These are phyloP conservation scores for Rhinichthys osculus DNA, from an alignment of 2,797 vertebrate species.

Conservation along the genomic window DNA sequence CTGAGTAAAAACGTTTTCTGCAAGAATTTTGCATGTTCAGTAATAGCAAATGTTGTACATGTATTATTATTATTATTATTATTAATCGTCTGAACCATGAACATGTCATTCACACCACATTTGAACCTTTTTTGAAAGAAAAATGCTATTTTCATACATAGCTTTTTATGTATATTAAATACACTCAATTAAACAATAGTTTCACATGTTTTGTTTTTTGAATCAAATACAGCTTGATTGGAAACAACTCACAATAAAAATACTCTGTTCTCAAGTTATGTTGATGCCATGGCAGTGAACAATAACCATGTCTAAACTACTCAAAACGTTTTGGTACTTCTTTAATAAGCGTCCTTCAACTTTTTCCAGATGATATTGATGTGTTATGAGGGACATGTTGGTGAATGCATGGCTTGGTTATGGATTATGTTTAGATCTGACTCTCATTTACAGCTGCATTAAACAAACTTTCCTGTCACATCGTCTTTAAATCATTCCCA, in stretches of 20 bases:
- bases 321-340: too few relatives aligned
- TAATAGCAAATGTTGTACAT: not conserved
- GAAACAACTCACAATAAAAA: not conserved
- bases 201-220: not conserved
- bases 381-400: not conserved
- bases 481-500: not conserved
- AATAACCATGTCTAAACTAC: not conserved
- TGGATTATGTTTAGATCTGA: not conserved
- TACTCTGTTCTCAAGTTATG: not conserved
- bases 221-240: not conserved
- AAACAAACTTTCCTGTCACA: not conserved
- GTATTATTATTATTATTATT: not conserved
- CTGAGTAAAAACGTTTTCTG: not conserved
- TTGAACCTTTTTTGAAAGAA: not conserved
- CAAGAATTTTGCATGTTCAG: not conserved
- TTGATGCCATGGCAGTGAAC: not conserved
- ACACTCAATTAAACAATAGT: not conserved
- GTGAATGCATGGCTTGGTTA: too few relatives aligned
- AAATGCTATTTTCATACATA: not conserved
- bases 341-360: too few relatives aligned
- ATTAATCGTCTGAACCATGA: not conserved
- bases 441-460: not conserved
- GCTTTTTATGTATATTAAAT: not conserved
- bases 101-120: not conserved
- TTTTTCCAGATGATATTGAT: not conserved